A percentile compares a stretch with the other conserved stretches of the same genome.
phyloP scores from a whole-genome alignment of 2,113 vertebrate species.

The Alosa alosa region DNA sequence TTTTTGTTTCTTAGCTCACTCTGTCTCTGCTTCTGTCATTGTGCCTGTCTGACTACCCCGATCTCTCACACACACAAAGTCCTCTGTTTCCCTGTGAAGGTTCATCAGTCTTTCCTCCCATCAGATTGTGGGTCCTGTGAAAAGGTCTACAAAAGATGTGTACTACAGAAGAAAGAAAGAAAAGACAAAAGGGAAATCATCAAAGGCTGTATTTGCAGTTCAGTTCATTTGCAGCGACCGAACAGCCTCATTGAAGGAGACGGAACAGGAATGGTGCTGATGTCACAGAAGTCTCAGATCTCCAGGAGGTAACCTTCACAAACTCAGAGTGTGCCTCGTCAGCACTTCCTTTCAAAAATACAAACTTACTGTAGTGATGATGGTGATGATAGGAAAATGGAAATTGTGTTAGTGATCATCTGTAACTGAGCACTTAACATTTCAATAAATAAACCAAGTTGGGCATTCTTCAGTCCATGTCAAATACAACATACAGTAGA shows the following conservation, averaged over 20 bases:
- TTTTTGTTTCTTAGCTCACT: background rate
- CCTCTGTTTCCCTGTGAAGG: background rate
- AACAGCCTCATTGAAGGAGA: background rate
- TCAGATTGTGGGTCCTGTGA: background rate
- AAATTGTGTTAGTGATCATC: background rate
- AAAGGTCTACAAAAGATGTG: background rate
- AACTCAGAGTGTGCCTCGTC: background rate
- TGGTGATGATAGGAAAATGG: background rate
- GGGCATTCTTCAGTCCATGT: background rate
- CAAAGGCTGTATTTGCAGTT: background rate
- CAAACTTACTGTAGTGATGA: background rate
- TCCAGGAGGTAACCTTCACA: background rate
- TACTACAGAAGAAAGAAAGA: background rate
- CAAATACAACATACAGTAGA: background rate
- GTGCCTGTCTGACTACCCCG: background rate
- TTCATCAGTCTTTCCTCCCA: background rate
- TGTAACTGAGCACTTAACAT: background rate
- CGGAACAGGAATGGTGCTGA: background rate
- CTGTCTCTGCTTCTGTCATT: background rate
- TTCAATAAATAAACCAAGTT: background rate
- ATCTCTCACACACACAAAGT: background rate
- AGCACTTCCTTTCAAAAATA: background rate
- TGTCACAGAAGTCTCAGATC: background rate
- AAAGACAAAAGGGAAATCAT: background rate
- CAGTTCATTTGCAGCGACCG: background rate